Conservation (phyloP, 30 jellyfish, hydroid and myxozoan species). For the Catostylus mosaicus region DNA sequence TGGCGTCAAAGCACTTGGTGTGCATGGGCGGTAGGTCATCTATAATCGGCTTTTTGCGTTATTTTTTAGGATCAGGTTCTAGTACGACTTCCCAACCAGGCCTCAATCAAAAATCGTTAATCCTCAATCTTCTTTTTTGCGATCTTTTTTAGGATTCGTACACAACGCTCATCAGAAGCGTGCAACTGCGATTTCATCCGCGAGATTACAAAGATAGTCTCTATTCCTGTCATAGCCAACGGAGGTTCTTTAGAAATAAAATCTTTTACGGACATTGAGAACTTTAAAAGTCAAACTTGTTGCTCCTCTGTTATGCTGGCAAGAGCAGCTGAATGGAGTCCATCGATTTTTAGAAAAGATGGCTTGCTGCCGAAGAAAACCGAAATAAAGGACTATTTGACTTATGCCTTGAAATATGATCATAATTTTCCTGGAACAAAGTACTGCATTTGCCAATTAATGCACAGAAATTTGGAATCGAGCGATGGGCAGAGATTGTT, state of each 20-base stretch:
- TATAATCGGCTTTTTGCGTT: no score
- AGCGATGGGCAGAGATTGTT: constrained; percentile 64
- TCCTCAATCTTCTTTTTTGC: no score
- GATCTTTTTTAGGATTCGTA: constrained; percentile 57
- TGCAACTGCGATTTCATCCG: constrained; percentile 81
- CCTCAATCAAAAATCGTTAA: no score
- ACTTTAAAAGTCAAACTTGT: constrained; percentile 61
- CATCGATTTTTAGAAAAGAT: constrained; percentile 89
- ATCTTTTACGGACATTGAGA: constrained; percentile 52
- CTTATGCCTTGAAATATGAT: constrained; percentile 71
- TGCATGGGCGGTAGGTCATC: constrained; percentile 90
- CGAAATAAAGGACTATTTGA: constrained; percentile 68
- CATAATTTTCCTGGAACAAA: constrained; percentile 75
- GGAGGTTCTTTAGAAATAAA: constrained; percentile 94
- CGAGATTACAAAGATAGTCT: constrained; percentile 59
- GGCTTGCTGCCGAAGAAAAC: constrained; percentile 64
- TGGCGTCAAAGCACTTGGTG: constrained; percentile 93
- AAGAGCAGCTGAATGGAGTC: constrained; percentile 97
- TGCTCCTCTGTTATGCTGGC: constrained; percentile 96
- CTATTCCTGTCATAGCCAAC: constrained; percentile 93
- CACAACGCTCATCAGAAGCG: constrained; percentile 92
- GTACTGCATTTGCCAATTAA: constrained; percentile 84
- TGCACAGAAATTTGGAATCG: constrained; percentile 65
- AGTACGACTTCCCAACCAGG: no score
- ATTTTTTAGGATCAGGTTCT: no score